phyloP scores from a whole-genome alignment of 2,888 invertebrate genomes.

The Calameuta filiformis region DNA sequence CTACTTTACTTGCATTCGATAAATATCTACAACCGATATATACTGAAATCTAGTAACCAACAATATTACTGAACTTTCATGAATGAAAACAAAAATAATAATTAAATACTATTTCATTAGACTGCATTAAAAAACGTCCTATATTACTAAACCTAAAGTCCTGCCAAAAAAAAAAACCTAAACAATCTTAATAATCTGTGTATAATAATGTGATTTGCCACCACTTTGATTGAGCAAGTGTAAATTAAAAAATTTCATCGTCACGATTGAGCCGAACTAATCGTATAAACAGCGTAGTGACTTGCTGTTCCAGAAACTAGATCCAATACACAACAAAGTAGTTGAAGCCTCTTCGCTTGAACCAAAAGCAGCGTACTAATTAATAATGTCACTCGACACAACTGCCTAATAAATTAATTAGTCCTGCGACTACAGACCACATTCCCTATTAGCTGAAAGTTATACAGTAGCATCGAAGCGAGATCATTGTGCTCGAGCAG shows the following conservation, averaged over 20 bases:
- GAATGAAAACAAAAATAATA: too few relatives aligned
- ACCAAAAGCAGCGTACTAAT: not conserved
- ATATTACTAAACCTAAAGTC: not conserved
- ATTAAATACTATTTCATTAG: too few relatives aligned
- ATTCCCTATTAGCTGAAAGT: not conserved
- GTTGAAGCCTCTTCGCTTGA: not conserved
- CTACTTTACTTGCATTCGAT: not conserved
- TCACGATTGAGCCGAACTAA: not conserved
- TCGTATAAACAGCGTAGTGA: not conserved
- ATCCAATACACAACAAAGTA: not conserved
- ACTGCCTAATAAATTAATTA: constrained; percentile 3
- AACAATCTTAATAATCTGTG: not conserved
- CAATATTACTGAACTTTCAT: too few relatives aligned
- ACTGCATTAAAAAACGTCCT: too few relatives aligned
- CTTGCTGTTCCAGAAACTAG: not conserved
- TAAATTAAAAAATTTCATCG: not conserved
- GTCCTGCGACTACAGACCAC: not conserved
- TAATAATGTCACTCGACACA: not conserved
- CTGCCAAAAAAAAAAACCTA: not conserved
- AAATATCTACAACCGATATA: not conserved
- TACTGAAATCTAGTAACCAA: too few relatives aligned
- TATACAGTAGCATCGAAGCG: not conserved
- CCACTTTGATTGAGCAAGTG: not conserved
- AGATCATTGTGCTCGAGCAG: not conserved
- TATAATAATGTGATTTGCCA: not conserved